Base-by-base conservation (phyloP, 2,113 vertebrate genomes). In the Phyllostomus discolor region DNA sequence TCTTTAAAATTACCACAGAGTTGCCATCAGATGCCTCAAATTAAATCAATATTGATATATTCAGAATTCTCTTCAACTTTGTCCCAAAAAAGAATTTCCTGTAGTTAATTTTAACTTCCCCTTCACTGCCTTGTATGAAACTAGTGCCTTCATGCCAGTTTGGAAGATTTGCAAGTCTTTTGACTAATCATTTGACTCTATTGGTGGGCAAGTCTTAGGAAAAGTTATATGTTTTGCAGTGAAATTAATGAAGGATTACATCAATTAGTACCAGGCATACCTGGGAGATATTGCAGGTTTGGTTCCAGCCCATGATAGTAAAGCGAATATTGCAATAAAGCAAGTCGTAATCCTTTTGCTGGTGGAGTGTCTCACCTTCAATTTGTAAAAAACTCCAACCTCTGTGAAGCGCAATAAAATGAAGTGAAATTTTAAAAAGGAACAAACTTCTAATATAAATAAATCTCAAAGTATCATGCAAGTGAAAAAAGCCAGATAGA, bases 111-210 rank as follows among this genome's bases (percentile, higher is more conserved):
- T 70, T 87, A 85, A 50, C 54, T 92, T 79, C 35, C 33, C 9
- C 62, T 95, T 88, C 24, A 59, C 7, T 96, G 43, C 33, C 41
- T 96, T 75, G 33, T 1, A 38, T 94, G 67, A 93, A 84, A 72
- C 57, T 64, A 57, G 43, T 92, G 15, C 14, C 22, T 94, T 76
- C 10, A 24, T 94, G 78, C 43, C 67, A 87, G 7, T 93, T 80
- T 95, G 84, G 93, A 95, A 92, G 46, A 80, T 66, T 75, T 87
- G 14, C 62, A 83, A 64, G 54, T 75, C 72, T 82, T 92, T 95
- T 94, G 50, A 86, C 54, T 84, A 75, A 82, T 84, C 28, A 43
- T 93, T 88, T 83, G 80, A 70, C 12, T 82, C 4, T 62, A 4
- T 64, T 88, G 48, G 22, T 48, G 70, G 50, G 46, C 24, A 82